Conservation (phyloP, 2,888 invertebrate species). For the Amiota minor region DNA sequence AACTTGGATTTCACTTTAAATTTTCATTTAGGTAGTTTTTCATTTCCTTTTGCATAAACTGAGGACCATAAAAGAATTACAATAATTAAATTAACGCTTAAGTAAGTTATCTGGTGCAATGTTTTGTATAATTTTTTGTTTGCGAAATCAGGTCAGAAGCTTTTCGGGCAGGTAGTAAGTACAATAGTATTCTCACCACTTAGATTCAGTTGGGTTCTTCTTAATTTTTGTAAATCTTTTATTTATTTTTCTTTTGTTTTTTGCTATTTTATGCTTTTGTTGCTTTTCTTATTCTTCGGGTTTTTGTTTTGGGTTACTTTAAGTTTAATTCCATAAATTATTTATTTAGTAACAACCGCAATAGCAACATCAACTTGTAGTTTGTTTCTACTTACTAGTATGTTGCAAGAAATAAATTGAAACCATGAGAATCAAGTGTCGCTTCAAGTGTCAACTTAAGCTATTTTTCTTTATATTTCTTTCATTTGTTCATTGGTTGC, state of each 20-base stretch:
- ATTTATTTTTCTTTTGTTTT: not conserved
- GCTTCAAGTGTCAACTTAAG: constrained; percentile 13
- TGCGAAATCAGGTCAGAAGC: constrained; percentile 6
- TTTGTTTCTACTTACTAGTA: constrained; percentile 1
- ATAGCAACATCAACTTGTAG: not conserved
- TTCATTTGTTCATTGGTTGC: not conserved
- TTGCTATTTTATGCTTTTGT: constrained; percentile 31
- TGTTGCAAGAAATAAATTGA: constrained; percentile 9
- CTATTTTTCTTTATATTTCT: not conserved
- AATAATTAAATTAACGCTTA: not conserved
- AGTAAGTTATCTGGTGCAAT: not conserved
- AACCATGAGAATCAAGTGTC: constrained; percentile 22
- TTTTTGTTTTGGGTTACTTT: constrained; percentile 16
- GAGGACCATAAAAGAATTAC: not conserved
- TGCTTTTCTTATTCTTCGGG: constrained; percentile 21
- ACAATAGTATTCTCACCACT: not conserved
- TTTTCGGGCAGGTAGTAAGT: not conserved
- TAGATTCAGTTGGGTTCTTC: constrained; percentile 2
- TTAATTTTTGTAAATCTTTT: constrained; percentile 11
- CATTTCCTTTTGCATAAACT: not conserved
- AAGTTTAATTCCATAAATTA: constrained; percentile 17
- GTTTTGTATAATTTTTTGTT: not conserved
- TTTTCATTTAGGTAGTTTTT: constrained; percentile 34
- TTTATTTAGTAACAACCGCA: constrained; percentile 5
- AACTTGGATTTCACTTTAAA: constrained; percentile 35